Base-by-base conservation (phyloP, 2,113 vertebrate species). In the Enhydra lutris region DNA sequence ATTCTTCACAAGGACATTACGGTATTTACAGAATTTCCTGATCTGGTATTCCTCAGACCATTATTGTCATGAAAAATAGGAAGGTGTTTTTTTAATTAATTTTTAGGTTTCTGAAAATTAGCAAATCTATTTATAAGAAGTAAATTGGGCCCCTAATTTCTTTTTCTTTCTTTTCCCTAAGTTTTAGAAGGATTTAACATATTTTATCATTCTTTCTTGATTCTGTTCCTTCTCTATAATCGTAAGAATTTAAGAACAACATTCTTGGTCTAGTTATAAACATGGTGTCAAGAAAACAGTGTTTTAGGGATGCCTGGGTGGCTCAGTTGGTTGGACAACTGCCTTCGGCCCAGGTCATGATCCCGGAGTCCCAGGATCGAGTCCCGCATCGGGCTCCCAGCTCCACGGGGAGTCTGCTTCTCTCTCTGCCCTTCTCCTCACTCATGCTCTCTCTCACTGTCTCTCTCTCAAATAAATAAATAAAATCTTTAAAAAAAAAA, bases 41-140 rank as follows among this genome's bases (percentile, higher is more conserved):
- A 57, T 83, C 9, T 47, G 52, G 8, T 8, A 71, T 94, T 95
- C 34, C 63, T 97, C 55, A 90, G 89, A 63, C 20, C 84, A 13
- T 59, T 69, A 59, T 8, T 84, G 7, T 79, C 34, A 73, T 94
- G 45, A 87, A 82, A 92, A 97, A 92, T 50, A 26, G 17, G 20
- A 87, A 39, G 14, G 6, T 67, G 5, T 79, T 50, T 82, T 92
- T 96, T 86, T 7, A 92, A 76, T 85, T 91, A 55, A 85, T 55
- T 73, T 91, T 97, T 52, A 67, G 21, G 61, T 95, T 97, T 95
- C 36, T 97, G 67, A n/a, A 91, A 91, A 80, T 94, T 90, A 94
- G 36, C 65, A 10, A 81, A 50, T 91, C 55, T 92, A 20, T 85
- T 90, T 82, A 39, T 65, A 85, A 90, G 34, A 97, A 76, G 24